These are phyloP conservation scores for Luffia ferchaultella DNA, from an alignment of 2,888 invertebrate species.

Conservation along the genomic window DNA sequence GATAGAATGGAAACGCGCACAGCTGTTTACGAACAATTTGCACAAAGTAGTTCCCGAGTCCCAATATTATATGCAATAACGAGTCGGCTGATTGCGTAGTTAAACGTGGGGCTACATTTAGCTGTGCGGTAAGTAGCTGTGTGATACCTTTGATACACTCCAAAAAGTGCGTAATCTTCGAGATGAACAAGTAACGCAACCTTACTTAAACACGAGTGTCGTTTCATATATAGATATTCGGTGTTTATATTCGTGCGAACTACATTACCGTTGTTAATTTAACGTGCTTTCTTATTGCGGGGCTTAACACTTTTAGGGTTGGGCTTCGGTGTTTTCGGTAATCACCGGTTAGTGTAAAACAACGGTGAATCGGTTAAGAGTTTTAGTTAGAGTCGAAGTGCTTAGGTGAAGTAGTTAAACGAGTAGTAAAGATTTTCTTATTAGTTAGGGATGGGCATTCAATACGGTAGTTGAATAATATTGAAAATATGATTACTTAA, in stretches of 20 bases:
- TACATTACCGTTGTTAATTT: background rate
- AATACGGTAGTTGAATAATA: too few species aligned
- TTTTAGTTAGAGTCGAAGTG: background rate
- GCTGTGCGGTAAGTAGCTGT: too few species aligned
- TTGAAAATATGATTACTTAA: too few species aligned
- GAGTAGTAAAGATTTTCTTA: too few species aligned
- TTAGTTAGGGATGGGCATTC: too few species aligned
- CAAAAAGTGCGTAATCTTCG: too few species aligned
- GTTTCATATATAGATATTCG: too few species aligned
- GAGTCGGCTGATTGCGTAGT: constrained; percentile 30
- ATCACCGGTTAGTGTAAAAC: background rate
- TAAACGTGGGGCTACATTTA: constrained; percentile 19
- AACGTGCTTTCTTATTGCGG: background rate
- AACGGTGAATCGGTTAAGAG: background rate
- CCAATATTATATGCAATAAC: constrained; percentile 20
- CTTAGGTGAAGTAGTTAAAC: too few species aligned
- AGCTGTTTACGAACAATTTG: background rate
- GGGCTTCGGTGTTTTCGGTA: background rate
- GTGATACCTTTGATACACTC: too few species aligned
- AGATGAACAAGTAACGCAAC: too few species aligned
- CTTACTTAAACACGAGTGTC: too few species aligned
- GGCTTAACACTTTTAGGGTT: background rate
- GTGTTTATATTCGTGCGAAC: background rate
- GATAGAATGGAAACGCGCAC: background rate
- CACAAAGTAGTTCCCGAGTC: background rate